Conservation (phyloP, 53 echinoderm and acorn worm genomes). For the Arbacia lixula region DNA sequence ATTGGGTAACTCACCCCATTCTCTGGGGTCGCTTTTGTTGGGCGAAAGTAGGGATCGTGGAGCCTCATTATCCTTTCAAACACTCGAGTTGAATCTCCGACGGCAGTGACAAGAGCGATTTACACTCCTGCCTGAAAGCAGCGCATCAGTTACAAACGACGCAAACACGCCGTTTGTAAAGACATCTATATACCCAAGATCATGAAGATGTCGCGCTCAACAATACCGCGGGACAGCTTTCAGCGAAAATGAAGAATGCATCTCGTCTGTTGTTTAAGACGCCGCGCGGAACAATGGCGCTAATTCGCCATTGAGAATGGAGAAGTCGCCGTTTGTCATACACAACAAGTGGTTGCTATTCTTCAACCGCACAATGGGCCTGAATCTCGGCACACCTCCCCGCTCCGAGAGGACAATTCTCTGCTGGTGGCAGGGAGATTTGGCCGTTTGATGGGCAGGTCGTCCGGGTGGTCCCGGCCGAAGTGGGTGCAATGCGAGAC, state of each 20-base stretch:
- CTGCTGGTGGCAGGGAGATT: background rate
- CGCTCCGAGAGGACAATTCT: too few relatives aligned
- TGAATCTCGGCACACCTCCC: too few relatives aligned
- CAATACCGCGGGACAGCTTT: conserved; percentile 33
- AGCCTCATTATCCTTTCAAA: conserved; percentile 28
- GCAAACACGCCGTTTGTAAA: conserved; percentile 6
- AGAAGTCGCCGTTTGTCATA: conserved; percentile 16
- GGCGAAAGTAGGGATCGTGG: conserved; percentile 7
- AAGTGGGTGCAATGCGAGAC: background rate
- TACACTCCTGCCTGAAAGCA: conserved; percentile 12
- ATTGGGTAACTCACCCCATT: background rate
- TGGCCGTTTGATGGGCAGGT: background rate
- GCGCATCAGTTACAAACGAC: conserved; percentile 36
- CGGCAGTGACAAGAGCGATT: conserved; percentile 31
- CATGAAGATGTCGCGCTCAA: conserved; percentile 1
- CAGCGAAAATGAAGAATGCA: background rate
- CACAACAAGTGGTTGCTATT: conserved; percentile 11
- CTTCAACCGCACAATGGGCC: background rate
- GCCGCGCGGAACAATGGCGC: conserved; percentile 8
- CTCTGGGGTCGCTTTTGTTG: conserved; percentile 17
- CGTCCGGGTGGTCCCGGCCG: background rate
- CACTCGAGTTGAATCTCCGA: conserved; percentile 30
- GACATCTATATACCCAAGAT: conserved; percentile 31
- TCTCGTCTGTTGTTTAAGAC: conserved; percentile 37
- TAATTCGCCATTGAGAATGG: conserved; percentile 4